Evolutionary conservation across 2,888 invertebrate genomes (phyloP).

Genomic region (Synanthedon tipuliformis): DNA sequence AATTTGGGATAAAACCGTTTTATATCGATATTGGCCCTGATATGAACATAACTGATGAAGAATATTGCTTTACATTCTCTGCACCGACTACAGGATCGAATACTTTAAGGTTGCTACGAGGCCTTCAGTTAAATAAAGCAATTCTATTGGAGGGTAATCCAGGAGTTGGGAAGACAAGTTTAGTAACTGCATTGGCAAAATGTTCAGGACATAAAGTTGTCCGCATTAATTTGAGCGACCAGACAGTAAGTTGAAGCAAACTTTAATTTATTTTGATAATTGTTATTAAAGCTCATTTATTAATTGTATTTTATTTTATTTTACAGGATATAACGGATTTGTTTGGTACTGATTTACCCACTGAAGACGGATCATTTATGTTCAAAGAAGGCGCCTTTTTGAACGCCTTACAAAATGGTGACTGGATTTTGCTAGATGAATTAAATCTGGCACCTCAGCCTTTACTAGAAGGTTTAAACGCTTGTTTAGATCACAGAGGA

Average conservation of each 20-base stretch:
- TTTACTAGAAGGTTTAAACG: constrained; percentile 97
- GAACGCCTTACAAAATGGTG: constrained; percentile 89
- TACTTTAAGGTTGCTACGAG: constrained; percentile 85
- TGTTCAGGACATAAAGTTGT: constrained; percentile 86
- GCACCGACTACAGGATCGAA: constrained; percentile 86
- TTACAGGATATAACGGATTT: constrained; percentile 92
- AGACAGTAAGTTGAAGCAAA: constrained; percentile 79
- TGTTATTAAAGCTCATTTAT: background rate
- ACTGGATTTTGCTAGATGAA: constrained; percentile 98
- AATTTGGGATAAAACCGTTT: constrained; percentile 85
- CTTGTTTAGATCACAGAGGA: constrained; percentile 97
- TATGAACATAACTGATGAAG: constrained; percentile 17
- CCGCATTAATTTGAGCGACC: constrained; percentile 97
- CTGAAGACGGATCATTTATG: constrained; percentile 92
- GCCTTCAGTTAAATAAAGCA: constrained; percentile 90
- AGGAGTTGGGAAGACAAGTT: constrained; percentile 97
- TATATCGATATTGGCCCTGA: constrained; percentile 71
- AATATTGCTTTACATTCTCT: constrained; percentile 75
- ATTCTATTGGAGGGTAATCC: constrained; percentile 97
- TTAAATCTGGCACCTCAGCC: constrained; percentile 98
- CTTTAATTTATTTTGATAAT: background rate
- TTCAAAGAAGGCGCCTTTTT: constrained; percentile 98
- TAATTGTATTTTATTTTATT: constrained; percentile 11
- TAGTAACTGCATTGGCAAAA: constrained; percentile 90
- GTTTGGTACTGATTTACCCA: constrained; percentile 97